Evolutionary conservation across 2,113 vertebrate genomes (phyloP).

Genomic region (Halcyon senegalensis): DNA sequence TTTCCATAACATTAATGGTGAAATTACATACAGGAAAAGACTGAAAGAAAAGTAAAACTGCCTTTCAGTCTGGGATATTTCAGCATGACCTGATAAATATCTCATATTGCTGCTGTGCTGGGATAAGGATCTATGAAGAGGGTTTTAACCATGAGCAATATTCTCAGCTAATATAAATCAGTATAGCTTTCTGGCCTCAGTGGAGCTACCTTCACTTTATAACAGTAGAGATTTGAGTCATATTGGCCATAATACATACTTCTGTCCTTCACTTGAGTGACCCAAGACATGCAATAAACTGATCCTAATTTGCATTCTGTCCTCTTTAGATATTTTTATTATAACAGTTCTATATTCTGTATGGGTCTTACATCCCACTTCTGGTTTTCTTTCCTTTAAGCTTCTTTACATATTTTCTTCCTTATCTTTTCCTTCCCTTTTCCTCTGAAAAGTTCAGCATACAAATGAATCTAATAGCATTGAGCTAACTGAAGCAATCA

Average conservation of each 20-base stretch:
- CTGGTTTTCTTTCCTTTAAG: background rate
- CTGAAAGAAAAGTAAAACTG: conserved; percentile 27
- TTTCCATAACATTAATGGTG: conserved; percentile 9
- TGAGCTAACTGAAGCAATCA: background rate
- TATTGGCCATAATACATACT: background rate
- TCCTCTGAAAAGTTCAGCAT: background rate
- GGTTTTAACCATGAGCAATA: background rate
- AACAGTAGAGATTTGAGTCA: background rate
- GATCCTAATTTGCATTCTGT: background rate
- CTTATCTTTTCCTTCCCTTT: background rate
- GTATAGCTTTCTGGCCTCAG: background rate
- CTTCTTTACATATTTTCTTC: background rate
- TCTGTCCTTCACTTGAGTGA: background rate
- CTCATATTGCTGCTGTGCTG: background rate
- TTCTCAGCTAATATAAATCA: background rate
- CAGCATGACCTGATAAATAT: conserved; percentile 15
- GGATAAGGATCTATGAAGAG: background rate
- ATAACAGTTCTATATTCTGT: background rate
- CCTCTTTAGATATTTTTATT: background rate
- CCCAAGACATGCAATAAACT: background rate
- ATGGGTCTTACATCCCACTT: background rate
- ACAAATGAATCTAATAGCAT: background rate
- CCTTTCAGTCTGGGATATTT: conserved; percentile 15
- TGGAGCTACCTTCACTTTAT: background rate
- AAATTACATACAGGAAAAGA: background rate